A percentile compares a stretch with the other conserved stretches of the same genome.
phyloP scores from a whole-genome alignment of 1,140 invertebrate genomes.

The Pachyrhynchus sulphureomaculatus region DNA sequence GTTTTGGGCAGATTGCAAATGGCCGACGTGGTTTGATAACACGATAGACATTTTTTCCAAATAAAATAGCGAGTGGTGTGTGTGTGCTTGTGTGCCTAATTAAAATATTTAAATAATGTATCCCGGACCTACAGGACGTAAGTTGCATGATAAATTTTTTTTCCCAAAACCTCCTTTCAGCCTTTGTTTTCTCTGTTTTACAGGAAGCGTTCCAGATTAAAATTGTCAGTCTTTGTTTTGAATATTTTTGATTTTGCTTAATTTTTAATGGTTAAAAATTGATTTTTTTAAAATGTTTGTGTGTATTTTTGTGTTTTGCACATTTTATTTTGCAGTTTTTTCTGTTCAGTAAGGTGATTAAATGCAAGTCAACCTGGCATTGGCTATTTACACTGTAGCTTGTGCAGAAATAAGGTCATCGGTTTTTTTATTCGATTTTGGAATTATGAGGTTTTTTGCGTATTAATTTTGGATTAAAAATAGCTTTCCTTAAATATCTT shows the following conservation, averaged over 20 bases:
- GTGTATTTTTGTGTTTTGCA: background rate
- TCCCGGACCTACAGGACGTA: constrained; percentile 49
- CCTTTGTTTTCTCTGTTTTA: constrained; percentile 23
- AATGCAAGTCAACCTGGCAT: constrained; percentile 18
- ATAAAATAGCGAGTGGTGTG: constrained; percentile 44
- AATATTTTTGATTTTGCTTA: background rate
- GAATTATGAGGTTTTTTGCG: background rate
- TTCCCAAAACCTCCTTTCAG: no score
- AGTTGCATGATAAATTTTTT: constrained; percentile 31
- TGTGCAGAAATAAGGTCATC: constrained; percentile 26
- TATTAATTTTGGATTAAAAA: no score
- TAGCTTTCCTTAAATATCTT: no score
- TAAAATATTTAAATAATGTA: constrained; percentile 43
- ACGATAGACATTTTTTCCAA: constrained; percentile 44
- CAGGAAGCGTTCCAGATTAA: constrained; percentile 6
- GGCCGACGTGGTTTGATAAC: constrained; percentile 47
- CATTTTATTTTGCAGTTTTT: background rate
- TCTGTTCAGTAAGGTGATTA: background rate
- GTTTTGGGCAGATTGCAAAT: constrained; percentile 45
- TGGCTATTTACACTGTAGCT: constrained; percentile 1
- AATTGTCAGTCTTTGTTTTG: constrained; percentile 32
- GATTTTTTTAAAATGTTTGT: background rate
- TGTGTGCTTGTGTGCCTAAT: constrained; percentile 46
- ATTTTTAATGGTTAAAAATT: background rate
- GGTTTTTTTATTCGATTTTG: constrained; percentile 14